These are phyloP conservation scores for Solea solea DNA, from an alignment of 2,113 vertebrate species.

Conservation along the genomic window DNA sequence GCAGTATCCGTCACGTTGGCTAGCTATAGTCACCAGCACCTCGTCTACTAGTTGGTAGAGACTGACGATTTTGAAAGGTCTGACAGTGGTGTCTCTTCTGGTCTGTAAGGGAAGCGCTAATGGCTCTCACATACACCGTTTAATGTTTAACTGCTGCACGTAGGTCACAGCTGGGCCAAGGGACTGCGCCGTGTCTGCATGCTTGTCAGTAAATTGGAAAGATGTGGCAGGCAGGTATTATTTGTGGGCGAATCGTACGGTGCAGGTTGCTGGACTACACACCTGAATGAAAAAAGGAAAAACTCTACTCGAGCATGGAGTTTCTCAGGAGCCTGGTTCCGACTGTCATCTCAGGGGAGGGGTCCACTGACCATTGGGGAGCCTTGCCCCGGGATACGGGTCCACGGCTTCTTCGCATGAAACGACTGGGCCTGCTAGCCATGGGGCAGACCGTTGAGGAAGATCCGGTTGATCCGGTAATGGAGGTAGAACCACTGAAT, in stretches of 20 bases:
- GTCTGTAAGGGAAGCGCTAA: conserved; percentile 18
- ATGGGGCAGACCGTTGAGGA: conserved; percentile 86
- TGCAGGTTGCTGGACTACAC: conserved; percentile 29
- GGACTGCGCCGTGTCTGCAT: not conserved
- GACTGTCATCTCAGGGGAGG: conserved; percentile 81
- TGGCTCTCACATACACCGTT: conserved; percentile 7
- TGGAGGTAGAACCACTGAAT: conserved; percentile 13
- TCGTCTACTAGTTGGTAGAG: conserved; percentile 30
- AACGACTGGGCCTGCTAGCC: conserved; percentile 82
- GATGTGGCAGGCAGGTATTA: conserved; percentile 11
- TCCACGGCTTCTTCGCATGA: conserved; percentile 89
- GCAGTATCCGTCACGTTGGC: conserved; percentile 12
- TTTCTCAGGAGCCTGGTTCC: conserved; percentile 93
- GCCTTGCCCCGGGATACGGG: conserved; percentile 75
- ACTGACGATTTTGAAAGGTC: conserved; percentile 33
- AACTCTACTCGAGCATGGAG: conserved; percentile 82
- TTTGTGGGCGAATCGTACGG: conserved; percentile 30
- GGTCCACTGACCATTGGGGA: conserved; percentile 69
- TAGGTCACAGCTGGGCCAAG: conserved; percentile 7
- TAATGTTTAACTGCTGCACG: conserved; percentile 16
- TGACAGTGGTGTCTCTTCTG: conserved; percentile 31
- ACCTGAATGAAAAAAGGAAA: conserved; percentile 46
- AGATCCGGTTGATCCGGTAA: conserved; percentile 17
- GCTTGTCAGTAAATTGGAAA: conserved; percentile 37
- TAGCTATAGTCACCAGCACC: conserved; percentile 14